A percentile compares a stretch with the other conserved stretches of the same genome.
These are phyloP conservation scores for Coranthus polyacanthus DNA, from an alignment of 2,797 vertebrate genomes.

Conservation along the genomic window DNA sequence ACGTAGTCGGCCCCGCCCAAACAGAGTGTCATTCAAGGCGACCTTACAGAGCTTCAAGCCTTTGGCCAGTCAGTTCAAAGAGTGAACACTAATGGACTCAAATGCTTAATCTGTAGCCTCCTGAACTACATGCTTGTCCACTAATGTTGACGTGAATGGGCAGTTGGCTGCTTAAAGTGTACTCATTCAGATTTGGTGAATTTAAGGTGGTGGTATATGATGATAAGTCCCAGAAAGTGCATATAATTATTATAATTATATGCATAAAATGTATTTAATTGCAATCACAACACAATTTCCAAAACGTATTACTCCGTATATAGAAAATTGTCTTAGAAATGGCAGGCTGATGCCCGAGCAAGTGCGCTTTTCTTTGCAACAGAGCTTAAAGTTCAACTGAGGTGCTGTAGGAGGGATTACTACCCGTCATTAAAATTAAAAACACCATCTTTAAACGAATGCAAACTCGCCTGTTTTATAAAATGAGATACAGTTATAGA, in stretches of 20 bases:
- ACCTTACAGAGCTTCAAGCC: conserved; percentile 45
- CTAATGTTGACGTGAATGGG: conserved; percentile 18
- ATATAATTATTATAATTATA: neutral
- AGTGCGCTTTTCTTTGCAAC: conserved; percentile 27
- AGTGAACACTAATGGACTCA: conserved; percentile 11
- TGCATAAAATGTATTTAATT: conserved; percentile 42
- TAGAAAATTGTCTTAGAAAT: conserved; percentile 8
- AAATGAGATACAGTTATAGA: neutral
- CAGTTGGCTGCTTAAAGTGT: conserved; percentile 9
- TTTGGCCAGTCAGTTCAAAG: conserved; percentile 32
- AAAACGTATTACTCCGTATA: conserved; percentile 9
- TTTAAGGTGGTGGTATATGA: conserved; percentile 19
- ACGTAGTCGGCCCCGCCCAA: conserved; percentile 41
- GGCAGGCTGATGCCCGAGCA: conserved; percentile 10
- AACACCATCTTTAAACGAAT: neutral
- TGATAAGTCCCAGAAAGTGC: conserved; percentile 15
- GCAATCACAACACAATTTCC: conserved; percentile 11
- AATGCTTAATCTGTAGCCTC: conserved; percentile 14
- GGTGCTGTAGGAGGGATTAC: neutral
- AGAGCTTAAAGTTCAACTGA: neutral
- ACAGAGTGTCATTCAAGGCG: conserved; percentile 48
- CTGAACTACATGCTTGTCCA: conserved; percentile 25
- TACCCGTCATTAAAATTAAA: conserved; percentile 4
- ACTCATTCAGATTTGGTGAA: conserved; percentile 31
- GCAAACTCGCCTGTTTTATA: neutral